Percentiles rank a stretch among this genome's conserved stretches.
Evolutionary conservation across 2,888 invertebrate genomes (phyloP).

Genomic region (Ophion ellenae): DNA sequence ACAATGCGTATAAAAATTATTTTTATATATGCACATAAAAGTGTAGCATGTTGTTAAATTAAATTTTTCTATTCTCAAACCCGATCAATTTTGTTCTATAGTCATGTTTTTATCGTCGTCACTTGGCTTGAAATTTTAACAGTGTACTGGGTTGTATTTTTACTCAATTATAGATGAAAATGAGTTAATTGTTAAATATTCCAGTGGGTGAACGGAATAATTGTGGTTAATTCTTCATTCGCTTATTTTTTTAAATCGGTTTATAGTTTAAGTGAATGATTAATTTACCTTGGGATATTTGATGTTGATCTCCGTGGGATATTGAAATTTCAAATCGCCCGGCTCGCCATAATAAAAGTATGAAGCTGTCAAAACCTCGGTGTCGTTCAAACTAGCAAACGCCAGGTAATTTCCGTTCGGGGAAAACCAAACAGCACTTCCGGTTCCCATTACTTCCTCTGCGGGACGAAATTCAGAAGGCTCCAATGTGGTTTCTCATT

Average conservation of each 20-base stretch:
- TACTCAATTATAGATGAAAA: too few relatives aligned
- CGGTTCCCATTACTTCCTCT: conserved; percentile 92
- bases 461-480: conserved; percentile 70
- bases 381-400: conserved; percentile 90
- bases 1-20: too few relatives aligned
- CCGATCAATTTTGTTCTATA: too few relatives aligned
- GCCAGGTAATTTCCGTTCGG: conserved; percentile 88
- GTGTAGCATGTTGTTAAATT: too few relatives aligned
- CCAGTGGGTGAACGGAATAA: too few relatives aligned
- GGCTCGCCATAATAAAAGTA: conserved; percentile 89
- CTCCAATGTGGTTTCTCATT: neutral
- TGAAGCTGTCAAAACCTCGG: conserved; percentile 87
- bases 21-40: too few relatives aligned
- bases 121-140: too few relatives aligned
- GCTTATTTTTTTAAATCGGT: neutral
- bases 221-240: neutral
- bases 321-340: conserved; percentile 86
- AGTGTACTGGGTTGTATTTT: too few relatives aligned
- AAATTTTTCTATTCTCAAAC: too few relatives aligned
- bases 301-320: conserved; percentile 87
- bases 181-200: too few relatives aligned
- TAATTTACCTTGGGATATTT: conserved; percentile 91
- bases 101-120: too few relatives aligned
- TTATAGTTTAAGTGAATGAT: too few relatives aligned
- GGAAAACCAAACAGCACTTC: conserved; percentile 93